These are phyloP conservation scores for Enteromius trimaculatus DNA, from an alignment of 2,797 vertebrate genomes.

Conservation along the genomic window DNA sequence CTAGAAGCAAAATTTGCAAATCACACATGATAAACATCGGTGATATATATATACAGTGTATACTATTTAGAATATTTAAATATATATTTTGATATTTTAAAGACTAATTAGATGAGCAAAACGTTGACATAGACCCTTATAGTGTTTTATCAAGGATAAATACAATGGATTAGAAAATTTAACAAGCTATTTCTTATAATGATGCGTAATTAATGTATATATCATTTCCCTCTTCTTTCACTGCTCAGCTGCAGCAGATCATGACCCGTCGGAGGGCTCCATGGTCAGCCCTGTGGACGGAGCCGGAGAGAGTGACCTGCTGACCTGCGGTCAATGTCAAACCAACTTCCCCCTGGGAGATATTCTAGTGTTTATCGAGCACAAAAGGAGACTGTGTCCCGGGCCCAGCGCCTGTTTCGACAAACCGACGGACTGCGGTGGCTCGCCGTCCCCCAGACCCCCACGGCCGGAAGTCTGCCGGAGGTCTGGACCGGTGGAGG, in stretches of 20 bases:
- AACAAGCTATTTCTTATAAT: background rate
- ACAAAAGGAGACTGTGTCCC: slow-evolving; percentile 94
- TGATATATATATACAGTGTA: too few relatives aligned
- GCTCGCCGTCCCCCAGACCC: slow-evolving; percentile 79
- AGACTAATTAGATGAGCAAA: background rate
- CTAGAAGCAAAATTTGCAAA: background rate
- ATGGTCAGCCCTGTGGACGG: slow-evolving; percentile 81
- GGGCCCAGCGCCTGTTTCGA: slow-evolving; percentile 83
- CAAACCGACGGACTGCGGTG: slow-evolving; percentile 88
- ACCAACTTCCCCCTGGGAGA: slow-evolving; percentile 98
- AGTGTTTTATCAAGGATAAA: background rate
- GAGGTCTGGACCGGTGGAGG: slow-evolving; percentile 92
- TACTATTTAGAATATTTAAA: too few relatives aligned
- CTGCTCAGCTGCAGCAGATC: slow-evolving; percentile 86
- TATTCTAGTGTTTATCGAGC: slow-evolving; percentile 99
- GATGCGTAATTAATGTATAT: background rate
- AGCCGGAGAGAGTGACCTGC: slow-evolving; percentile 90
- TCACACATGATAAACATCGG: background rate
- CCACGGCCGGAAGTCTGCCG: slow-evolving; percentile 86
- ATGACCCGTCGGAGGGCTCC: slow-evolving; percentile 82
- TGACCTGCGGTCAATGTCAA: slow-evolving; percentile 99
- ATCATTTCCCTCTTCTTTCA: background rate
- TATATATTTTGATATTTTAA: too few relatives aligned
- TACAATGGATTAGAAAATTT: background rate
- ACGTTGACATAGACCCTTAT: background rate